Base-by-base conservation (phyloP, 2,113 vertebrate species). In the Illadopsis cleaveri region DNA sequence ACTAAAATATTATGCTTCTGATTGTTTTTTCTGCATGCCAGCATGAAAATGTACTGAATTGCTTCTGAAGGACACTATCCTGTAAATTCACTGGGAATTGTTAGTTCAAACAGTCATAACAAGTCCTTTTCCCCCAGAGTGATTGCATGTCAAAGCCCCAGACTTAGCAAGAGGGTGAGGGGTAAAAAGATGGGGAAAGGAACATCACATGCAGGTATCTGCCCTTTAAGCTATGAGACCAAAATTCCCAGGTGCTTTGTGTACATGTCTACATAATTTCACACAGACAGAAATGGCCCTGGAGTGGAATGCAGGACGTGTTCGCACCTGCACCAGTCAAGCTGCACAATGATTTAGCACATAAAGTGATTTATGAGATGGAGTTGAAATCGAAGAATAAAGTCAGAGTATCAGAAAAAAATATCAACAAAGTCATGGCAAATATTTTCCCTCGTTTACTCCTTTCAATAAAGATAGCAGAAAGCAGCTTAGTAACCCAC, bases 241-340 rank as follows among this genome's bases (percentile, higher is more conserved):
- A 40, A 84, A 92, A 96, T 96, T 96, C 73, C 94, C 93, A 97
- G 96, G 94, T 95, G 96, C 61, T 93, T 66, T 91, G 48, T 87
- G 81, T 95, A 93, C 83, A 84, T 2, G 69, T 92, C 91, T 95
- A 4, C 76, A 19, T 95, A 82, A 95, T 78, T 89, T 89, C 86
- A 93, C 60, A 65, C 57, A 96, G 94, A 94, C 91, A 89, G 58
- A 91, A 95, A 91, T 50, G 91, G 93, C 93, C 91, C 84, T 93
- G 70, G 77, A 96, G 93, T 38, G 86, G 95, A 97, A 96, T 94
- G 81, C 70, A 86, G 70, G n/a, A 76, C 89, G 1, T 82, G 95
- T 95, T 72, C 91, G 78, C 77, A 96, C 96, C 78, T 3, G 89
- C 38, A 82, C 57, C 61, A 83, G 71, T 53, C 88, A 71, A 85